Conservation (phyloP, 2,113 vertebrate species). For the Otolemur garnettii region DNA sequence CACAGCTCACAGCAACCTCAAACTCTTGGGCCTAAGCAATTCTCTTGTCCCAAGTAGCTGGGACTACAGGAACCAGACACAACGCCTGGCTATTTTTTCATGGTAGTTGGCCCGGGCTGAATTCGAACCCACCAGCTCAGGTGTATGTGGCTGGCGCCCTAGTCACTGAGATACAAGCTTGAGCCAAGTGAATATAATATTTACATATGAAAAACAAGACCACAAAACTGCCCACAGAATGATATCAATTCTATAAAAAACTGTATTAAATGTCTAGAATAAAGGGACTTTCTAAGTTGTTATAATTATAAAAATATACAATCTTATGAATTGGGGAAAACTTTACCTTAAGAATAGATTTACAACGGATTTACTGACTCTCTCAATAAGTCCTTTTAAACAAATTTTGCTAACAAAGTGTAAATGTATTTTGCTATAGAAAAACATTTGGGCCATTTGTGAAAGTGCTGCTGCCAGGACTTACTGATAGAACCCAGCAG, state of each 20-base stretch:
- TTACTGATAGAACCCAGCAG: slow-evolving; percentile 86
- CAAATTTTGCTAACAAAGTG: slow-evolving; percentile 89
- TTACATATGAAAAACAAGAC: not conserved
- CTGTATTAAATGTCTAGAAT: not conserved
- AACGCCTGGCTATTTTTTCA: too few species aligned
- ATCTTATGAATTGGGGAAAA: slow-evolving; percentile 29
- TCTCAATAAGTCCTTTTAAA: slow-evolving; percentile 69
- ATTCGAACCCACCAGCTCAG: too few species aligned
- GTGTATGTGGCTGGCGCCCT: too few species aligned
- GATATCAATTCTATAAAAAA: not conserved
- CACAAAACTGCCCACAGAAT: not conserved
- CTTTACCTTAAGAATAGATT: slow-evolving; percentile 52
- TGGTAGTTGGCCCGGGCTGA: too few species aligned
- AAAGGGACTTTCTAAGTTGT: not conserved
- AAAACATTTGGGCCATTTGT: slow-evolving; percentile 90
- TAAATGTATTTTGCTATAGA: slow-evolving; percentile 86
- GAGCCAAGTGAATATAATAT: not conserved
- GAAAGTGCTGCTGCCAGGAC: slow-evolving; percentile 86
- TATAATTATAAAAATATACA: slow-evolving; percentile 19
- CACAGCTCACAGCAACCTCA: too few species aligned
- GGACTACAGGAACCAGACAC: too few species aligned
- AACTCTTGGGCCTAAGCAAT: too few species aligned
- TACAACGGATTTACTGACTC: slow-evolving; percentile 65
- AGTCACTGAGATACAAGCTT: too few species aligned
- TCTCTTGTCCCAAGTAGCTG: too few species aligned